Percentiles rank a stretch among this genome's conserved stretches.
phyloP scores from a whole-genome alignment of 2,113 vertebrate species.

The Misgurnus mizolepis region DNA sequence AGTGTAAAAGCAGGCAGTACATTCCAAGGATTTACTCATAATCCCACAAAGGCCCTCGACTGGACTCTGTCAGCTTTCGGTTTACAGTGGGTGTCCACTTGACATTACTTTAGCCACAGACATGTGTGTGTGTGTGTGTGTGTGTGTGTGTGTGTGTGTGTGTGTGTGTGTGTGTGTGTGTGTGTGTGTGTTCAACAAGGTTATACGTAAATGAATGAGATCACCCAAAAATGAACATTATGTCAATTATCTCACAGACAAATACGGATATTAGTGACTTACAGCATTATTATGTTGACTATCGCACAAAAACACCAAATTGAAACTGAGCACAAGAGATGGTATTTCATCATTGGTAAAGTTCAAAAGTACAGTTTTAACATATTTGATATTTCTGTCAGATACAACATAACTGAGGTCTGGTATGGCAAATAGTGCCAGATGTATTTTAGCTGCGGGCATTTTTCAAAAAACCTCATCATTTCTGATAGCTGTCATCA shows the following conservation, averaged over 20 bases:
- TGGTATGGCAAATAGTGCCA: background rate
- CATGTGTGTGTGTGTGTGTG: conserved; percentile 12
- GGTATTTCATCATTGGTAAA: background rate
- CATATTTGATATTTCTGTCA: conserved; percentile 12
- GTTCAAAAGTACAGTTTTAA: conserved; percentile 18
- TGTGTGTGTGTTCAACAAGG: too few species aligned
- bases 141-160: too few species aligned
- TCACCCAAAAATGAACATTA: too few species aligned
- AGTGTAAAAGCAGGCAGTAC: conserved; percentile 22
- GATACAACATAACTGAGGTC: conserved; percentile 4
- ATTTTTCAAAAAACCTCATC: conserved; percentile 28
- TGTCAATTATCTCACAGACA: too few species aligned
- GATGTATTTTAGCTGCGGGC: conserved; percentile 18
- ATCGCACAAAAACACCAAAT: background rate
- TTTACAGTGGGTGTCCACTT: conserved; percentile 62
- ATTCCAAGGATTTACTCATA: conserved; percentile 51
- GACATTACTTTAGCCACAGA: conserved; percentile 56
- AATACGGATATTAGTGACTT: too few species aligned
- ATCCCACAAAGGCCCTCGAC: conserved; percentile 54
- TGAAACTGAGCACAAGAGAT: background rate
- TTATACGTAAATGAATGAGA: background rate
- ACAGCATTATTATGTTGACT: too few species aligned
- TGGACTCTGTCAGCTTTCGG: conserved; percentile 58
- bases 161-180: too few species aligned
- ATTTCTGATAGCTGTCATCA: conserved; percentile 34